Percentiles rank a stretch among this genome's conserved stretches.
phyloP scores from a whole-genome alignment of 2,888 invertebrate genomes.

The Spisula subtruncata region DNA sequence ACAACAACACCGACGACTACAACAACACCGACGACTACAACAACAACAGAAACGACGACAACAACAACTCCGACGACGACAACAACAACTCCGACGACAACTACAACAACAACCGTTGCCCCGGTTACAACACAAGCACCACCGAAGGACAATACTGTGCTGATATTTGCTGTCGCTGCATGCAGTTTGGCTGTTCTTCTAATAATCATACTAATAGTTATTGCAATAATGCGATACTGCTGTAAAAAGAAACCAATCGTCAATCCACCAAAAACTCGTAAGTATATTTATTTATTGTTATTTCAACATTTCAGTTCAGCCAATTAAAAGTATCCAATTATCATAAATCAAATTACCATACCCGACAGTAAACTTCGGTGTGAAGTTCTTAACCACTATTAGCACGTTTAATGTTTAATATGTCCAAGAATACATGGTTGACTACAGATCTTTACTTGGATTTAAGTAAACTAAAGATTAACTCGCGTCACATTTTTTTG shows the following conservation, averaged over 20 bases:
- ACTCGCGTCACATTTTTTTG: too few relatives aligned
- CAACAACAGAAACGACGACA: background rate
- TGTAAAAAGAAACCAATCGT: background rate
- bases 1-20: background rate
- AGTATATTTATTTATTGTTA: background rate
- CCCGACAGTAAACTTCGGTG: too few relatives aligned
- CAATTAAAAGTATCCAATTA: too few relatives aligned
- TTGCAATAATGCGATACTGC: slow-evolving; percentile 9
- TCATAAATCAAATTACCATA: too few relatives aligned
- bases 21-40: slow-evolving; percentile 17
- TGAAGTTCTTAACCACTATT: too few relatives aligned
- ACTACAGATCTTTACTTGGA: too few relatives aligned
- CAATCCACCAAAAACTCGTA: slow-evolving; percentile 38
- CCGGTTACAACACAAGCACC: too few relatives aligned
- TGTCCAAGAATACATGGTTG: too few relatives aligned
- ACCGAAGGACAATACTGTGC: background rate
- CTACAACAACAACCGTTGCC: slow-evolving; percentile 18
- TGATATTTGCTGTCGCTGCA: slow-evolving; percentile 11
- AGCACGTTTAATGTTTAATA: too few relatives aligned
- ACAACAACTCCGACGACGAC: slow-evolving; percentile 7
- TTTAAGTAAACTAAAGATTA: too few relatives aligned
- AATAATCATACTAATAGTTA: background rate
- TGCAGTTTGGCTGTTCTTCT: slow-evolving; percentile 11
- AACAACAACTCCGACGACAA: background rate
- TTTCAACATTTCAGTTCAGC: too few relatives aligned